Base-by-base conservation (phyloP, 2,888 invertebrate species). In the Drosophila mimica region DNA sequence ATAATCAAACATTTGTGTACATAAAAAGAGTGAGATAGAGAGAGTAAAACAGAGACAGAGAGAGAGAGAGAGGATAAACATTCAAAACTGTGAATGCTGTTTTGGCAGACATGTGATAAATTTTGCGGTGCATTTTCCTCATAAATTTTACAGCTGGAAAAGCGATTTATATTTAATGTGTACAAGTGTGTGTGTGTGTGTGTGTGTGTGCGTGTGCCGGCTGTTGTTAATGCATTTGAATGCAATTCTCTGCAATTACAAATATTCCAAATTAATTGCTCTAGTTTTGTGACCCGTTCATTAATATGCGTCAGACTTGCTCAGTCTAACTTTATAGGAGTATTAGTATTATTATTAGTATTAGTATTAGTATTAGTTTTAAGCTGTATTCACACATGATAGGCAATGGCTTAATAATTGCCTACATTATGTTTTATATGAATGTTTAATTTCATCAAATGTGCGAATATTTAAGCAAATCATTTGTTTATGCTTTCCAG, bases 51-150 rank as follows among this genome's bases (percentile, higher is more conserved):
- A 28, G 28, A 49, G 59, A 51, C 15, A 15, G 20, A 48, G 13
- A 46, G 46, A 66, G 28, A 30, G 33, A 7, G 34, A n/a, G 49
- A 25, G 56, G 46, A 46, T 36, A 49, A 43, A 40, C 72, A 62
- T 72, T 76, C 70, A 72, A 57, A 80, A 31, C n/a, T 68, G 13
- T 28, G 38, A 56, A 56, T 56, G 36, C 38, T 70, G 69, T 61
- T 64, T 64, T 59, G 70, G 74, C 63, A 78, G 74, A 76, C 74
- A 70, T 81, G 79, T 88, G 88, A 88, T 86, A 83, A 86, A 87
- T 87, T 79, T 86, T 87, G 86, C 74, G 88, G 86, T 77, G 53
- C 70, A 78, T 77, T 86, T 72, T 72, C 60, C 82, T 60, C 86
- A 86, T 86, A 82, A 85, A 88, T 86, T 77, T 72, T 67, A 40